Evolutionary conservation across 2,113 vertebrate genomes (phyloP).

Genomic region (Otolemur garnettii): DNA sequence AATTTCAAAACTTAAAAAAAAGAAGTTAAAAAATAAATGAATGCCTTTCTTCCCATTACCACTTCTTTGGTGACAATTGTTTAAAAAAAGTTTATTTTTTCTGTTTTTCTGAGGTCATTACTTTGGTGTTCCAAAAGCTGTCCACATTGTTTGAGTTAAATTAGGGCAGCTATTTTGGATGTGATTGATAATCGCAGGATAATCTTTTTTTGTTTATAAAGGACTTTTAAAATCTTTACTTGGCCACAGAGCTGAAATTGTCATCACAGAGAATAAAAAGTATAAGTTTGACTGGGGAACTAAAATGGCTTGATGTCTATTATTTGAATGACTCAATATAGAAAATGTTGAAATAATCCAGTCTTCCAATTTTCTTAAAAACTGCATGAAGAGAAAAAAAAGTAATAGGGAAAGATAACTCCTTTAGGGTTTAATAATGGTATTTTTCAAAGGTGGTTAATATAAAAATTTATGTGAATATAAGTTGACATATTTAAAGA

Average conservation of each 20-base stretch:
- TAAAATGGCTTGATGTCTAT: constrained; percentile 44
- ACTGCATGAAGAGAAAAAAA: neutral
- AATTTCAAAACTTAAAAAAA: neutral
- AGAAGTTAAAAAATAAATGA: neutral
- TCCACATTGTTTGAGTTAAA: constrained; percentile 32
- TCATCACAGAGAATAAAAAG: constrained; percentile 48
- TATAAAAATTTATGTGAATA: neutral
- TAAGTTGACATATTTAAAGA: neutral
- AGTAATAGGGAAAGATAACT: neutral
- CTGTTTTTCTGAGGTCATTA: neutral
- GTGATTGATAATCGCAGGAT: neutral
- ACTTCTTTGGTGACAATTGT: neutral
- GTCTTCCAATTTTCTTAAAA: neutral
- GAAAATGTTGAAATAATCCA: constrained; percentile 20
- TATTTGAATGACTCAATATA: constrained; percentile 24
- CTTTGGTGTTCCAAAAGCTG: neutral
- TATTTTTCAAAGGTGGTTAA: neutral
- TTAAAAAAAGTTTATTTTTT: neutral
- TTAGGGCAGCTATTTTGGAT: constrained; percentile 17
- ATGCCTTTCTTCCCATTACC: neutral
- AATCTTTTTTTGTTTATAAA: constrained; percentile 45
- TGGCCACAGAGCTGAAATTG: neutral
- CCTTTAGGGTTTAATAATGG: neutral
- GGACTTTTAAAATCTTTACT: neutral
- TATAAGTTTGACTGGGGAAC: neutral